Evolutionary conservation across 2,888 invertebrate genomes (phyloP), one percentile per base, ranked within the genome.

Genomic region (Prionchulus punctatus): DNA sequence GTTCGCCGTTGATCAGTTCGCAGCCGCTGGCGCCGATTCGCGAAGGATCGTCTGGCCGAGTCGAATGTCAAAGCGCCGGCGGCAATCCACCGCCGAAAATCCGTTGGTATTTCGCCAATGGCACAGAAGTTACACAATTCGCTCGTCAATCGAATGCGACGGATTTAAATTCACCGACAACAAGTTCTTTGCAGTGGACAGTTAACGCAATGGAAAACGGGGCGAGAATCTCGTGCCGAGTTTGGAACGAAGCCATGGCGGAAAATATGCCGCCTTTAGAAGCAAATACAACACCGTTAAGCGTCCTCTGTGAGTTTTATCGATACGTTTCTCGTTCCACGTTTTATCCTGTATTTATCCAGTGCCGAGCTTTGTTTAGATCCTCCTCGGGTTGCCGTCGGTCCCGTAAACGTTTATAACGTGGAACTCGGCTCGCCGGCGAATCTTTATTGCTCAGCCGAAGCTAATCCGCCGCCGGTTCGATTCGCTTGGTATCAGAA

Each of bases 51-150:
- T 56, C 61, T 25, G 62, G 64, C 18, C 57, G 62, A 2, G 54
- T 65, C 42, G 62, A 62, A n/a, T 69, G 69, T 57, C 60, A 64
- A 18, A 63, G 66, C 3, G 51, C 56, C 4, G 68, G 67, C 23
- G 69, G 69, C 36, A 67, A 65, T 53, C 69, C 69, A 0, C 60
- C 61, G 51, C 69, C 69, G 28, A 58, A 57, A 2, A 64, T 68
- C 54, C 53, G 54, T 53, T 67, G 59, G 57, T 48, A 43, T n/a
- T 60, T 54, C 45, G n/a, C 43, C 28, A 54, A 55, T 30, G 57
- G 57, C 21, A 57, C 57, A 12, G 30, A 57, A 2, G 28, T 23
- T 12, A 45, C 47, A 23, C 4, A 23, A 7, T 45, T 45, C 7
- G 47, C 47, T 45, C 47, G 12, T 18, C 15, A 12, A 21, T 2